A percentile compares a stretch with the other conserved stretches of the same genome.
Evolutionary conservation across 2,113 vertebrate genomes (phyloP).

Genomic region (Castor canadensis): DNA sequence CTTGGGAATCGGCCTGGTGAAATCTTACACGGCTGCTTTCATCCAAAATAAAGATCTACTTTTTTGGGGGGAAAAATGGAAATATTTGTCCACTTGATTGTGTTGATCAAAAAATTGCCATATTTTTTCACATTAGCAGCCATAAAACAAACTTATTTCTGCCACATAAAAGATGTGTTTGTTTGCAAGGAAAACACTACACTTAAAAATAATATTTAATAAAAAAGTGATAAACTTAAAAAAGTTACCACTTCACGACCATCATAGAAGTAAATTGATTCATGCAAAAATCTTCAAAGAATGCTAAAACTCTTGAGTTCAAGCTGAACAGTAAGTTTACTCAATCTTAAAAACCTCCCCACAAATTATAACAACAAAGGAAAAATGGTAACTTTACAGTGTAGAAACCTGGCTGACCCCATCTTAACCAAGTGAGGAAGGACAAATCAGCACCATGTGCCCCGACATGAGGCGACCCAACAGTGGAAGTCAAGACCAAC

Average conservation of each 20-base stretch:
- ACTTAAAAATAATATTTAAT: not conserved
- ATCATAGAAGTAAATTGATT: constrained; percentile 21
- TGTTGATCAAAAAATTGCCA: not conserved
- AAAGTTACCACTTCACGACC: not conserved
- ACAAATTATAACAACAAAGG: not conserved
- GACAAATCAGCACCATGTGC: no score
- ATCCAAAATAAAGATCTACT: not conserved
- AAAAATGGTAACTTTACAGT: not conserved
- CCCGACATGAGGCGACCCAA: not conserved
- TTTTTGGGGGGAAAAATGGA: not conserved
- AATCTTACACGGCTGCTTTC: not conserved
- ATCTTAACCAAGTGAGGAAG: not conserved
- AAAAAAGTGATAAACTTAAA: constrained; percentile 22
- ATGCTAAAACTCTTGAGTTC: not conserved
- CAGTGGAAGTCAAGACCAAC: no score
- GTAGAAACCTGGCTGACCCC: not conserved
- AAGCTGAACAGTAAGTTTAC: not conserved
- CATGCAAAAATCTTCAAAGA: not conserved
- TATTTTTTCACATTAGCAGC: not conserved
- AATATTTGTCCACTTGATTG: not conserved
- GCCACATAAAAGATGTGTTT: not conserved
- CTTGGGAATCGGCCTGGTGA: not conserved
- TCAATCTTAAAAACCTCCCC: not conserved
- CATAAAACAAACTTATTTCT: constrained; percentile 9
- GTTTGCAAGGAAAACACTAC: not conserved